Evolutionary conservation across 1,140 invertebrate genomes (phyloP).

Genomic region (Drosophila teissieri): DNA sequence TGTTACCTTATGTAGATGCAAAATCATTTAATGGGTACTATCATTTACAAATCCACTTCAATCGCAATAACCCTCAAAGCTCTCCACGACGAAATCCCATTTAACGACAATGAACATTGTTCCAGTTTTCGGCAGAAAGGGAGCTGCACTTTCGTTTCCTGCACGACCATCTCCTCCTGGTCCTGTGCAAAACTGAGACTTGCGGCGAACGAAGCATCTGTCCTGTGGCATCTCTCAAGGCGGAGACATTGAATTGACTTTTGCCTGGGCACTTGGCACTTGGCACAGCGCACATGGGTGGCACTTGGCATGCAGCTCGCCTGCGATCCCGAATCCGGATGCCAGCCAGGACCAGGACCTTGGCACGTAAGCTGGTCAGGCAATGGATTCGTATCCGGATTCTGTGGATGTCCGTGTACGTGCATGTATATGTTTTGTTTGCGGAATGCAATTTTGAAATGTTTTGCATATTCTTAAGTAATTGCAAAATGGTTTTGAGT

Average conservation of each 20-base stretch:
- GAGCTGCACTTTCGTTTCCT: conserved; percentile 28
- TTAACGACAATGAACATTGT: conserved; percentile 39
- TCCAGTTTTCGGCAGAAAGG: conserved; percentile 12
- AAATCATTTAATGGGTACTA: conserved; percentile 31
- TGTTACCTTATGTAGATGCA: conserved; percentile 19
- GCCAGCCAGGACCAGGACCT: conserved; percentile 32
- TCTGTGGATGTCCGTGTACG: conserved; percentile 4
- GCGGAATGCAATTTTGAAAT: conserved; percentile 72
- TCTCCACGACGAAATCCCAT: conserved; percentile 27
- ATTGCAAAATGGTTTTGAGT: conserved; percentile 57
- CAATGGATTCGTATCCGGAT: conserved; percentile 13
- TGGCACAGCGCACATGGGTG: conserved; percentile 15
- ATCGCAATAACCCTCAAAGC: conserved; percentile 42
- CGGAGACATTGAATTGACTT: conserved; percentile 58
- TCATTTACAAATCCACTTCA: conserved; percentile 42
- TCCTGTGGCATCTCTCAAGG: conserved; percentile 42
- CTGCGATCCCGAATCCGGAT: conserved; percentile 29
- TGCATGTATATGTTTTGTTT: conserved; percentile 43
- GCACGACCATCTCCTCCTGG: background rate
- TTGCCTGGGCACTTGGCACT: conserved; percentile 23
- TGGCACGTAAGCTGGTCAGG: conserved; percentile 51
- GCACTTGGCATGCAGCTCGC: conserved; percentile 38
- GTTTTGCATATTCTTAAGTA: conserved; percentile 73
- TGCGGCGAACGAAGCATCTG: conserved; percentile 28
- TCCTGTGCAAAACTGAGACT: conserved; percentile 38